Evolutionary conservation across 2,797 vertebrate genomes (phyloP), one percentile per base, ranked within the genome.

Genomic region (Arremon brunneinucha): DNA sequence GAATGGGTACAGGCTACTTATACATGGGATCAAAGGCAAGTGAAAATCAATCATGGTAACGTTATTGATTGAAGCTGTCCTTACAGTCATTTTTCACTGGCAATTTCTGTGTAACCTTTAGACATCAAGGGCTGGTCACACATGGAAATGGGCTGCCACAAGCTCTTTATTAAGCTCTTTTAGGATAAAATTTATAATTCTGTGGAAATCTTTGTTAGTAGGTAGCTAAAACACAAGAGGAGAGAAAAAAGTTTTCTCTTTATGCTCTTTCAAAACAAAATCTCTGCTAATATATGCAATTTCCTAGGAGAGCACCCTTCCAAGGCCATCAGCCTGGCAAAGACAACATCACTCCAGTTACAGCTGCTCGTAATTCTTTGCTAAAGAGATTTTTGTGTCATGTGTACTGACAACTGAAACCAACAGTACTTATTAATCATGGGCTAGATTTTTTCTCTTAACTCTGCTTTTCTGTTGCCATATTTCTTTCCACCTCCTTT

Each of bases 301-400:
- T 95, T 53, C 43, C 39, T 43, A 35, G 43, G 60, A 70, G 18
- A 95, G 21, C 8, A 68, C 37, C 49, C 46, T 47, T 81, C 60
- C 27, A 92, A 86, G 34, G 64, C n/a, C 17, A 3, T 67, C 82
- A 94, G 28, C 26, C 65, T 86, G 70, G 85, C 70, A 91, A 91
- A 95, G 71, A 69, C 55, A 60, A 63, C 34, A 49, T 71, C 70
- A 72, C 30, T 85, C n/a, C 49, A 28, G 53, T 77, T 70, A 56
- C 60, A 93, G 27, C 53, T 46, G 14, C 70, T 86, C 37, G 49
- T 89, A 92, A 60, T 72, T 95, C 74, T 93, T 85, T 67, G 53
- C 37, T 79, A 34, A 93, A 55, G 34, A 84, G 24, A 50, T 80
- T 70, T 77, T 28, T 0, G 0, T 65, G 74, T 44, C 22, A 16